Base-by-base conservation (phyloP, 2,113 vertebrate genomes). In the Scalopus aquaticus region DNA sequence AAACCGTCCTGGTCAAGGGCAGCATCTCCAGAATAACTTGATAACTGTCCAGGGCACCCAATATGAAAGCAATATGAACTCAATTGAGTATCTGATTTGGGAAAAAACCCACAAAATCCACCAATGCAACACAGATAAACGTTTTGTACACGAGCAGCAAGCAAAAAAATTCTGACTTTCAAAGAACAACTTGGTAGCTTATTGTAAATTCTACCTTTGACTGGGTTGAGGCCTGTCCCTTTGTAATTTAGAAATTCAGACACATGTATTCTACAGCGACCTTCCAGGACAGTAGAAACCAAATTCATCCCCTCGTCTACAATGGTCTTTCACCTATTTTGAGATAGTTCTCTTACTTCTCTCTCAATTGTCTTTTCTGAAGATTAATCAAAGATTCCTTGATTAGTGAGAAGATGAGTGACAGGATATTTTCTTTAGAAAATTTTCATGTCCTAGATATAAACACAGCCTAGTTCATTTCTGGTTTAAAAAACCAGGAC, bases 401-500 rank as follows among this genome's bases (percentile, higher is more conserved):
- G 37, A 94, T n/a, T n/a, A n/a, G 0, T 24, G 70, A 93, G 74
- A 56, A 94, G 65, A 92, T 73, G 86, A 94, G 80, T 90, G 77
- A 95, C 76, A 95, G 26, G 42, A 80, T 88, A 77, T 51, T 96
- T 94, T 81, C 32, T 95, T 39, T 24, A 65, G 60, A 91, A 93
- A 85, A 46, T 89, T 69, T 81, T 73, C n/a, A 70, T 35, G 82
- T 73, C 91, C 87, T 37, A 62, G n/a, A 87, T 73, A 67, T 22
- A 56, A 88, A 62, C 56, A 46, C 4, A 60, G 28, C 22, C 62
- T 58, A 19, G 65, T 65, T 94, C 79, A 70, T 80, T 94, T 96
- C 90, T 91, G 95, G 30, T 96, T 97, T 95, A 90, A 97, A 92
- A 97, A 30, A 5, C 35, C 28, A n/a, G 78, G 82, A 51, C 42